A percentile compares a stretch with the other conserved stretches of the same genome.
Conservation (phyloP, 2,113 vertebrate genomes). For the Albula goreensis region DNA sequence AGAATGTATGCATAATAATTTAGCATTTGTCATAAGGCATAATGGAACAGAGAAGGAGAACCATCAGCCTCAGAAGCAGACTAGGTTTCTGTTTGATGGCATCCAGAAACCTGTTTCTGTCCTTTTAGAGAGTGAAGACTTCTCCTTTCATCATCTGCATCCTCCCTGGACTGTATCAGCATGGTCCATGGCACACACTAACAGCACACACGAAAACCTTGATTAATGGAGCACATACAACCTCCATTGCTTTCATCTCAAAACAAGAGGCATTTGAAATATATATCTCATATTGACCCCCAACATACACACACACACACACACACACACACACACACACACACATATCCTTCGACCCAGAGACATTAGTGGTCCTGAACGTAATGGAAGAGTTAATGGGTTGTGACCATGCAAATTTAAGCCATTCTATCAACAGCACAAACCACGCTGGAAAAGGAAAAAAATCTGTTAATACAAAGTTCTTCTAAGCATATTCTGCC, state of each 20-base stretch:
- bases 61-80: not conserved
- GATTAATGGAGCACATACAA: not conserved
- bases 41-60: not conserved
- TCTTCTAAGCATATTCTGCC: slow-evolving; percentile 2
- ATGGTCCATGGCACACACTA: not conserved
- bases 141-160: slow-evolving; percentile 2
- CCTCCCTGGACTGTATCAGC: not conserved
- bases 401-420: slow-evolving; percentile 10
- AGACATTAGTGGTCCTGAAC: not conserved
- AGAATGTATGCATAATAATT: not conserved
- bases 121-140: not conserved
- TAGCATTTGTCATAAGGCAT: not conserved
- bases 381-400: slow-evolving; percentile 17
- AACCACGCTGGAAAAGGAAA: not conserved
- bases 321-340: too few species aligned
- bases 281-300: not conserved
- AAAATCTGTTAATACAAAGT: not conserved
- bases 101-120: not conserved
- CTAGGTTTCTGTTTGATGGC: not conserved
- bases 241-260: not conserved
- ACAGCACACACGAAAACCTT: slow-evolving; percentile 4
- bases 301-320: not conserved
- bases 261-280: slow-evolving; percentile 10
- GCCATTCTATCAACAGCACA: not conserved
- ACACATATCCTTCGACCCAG: not conserved